Evolutionary conservation across 2,888 invertebrate species (phyloP).

Genomic region (Scaptodrosophila latifasciaeformis): DNA sequence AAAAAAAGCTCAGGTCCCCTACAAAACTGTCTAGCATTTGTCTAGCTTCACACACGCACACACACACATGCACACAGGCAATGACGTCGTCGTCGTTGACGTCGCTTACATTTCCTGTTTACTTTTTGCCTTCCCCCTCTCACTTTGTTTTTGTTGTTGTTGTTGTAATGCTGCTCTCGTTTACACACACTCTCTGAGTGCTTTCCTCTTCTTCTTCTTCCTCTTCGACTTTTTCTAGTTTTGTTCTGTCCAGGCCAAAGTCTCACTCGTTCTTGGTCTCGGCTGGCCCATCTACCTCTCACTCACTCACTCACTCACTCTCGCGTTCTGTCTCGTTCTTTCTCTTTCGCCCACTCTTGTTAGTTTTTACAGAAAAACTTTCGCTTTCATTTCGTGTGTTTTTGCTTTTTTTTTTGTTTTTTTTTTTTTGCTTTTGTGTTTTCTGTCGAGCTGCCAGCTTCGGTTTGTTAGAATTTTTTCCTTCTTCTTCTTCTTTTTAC

Average conservation of each 20-base stretch:
- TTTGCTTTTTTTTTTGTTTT: no score
- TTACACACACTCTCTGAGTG: slow-evolving; percentile 1
- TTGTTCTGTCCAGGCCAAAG: no score
- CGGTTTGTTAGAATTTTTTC: slow-evolving; percentile 62
- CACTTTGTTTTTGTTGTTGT: no score
- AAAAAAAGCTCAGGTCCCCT: no score
- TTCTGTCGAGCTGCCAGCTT: slow-evolving; percentile 12
- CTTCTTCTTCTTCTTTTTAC: no score
- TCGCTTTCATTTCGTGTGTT: slow-evolving; percentile 58
- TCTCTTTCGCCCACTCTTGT: slow-evolving; percentile 23
- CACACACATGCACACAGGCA: slow-evolving; percentile 3
- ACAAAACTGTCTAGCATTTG: no score
- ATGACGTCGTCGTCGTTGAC: slow-evolving; percentile 18
- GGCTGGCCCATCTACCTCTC: slow-evolving; percentile 18
- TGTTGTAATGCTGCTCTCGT: slow-evolving; percentile 40
- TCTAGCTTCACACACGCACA: slow-evolving; percentile 3
- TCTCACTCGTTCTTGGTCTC: slow-evolving; percentile 12
- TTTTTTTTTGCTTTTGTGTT: slow-evolving; percentile 28
- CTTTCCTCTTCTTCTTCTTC: neutral
- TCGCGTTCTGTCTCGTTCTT: slow-evolving; percentile 5
- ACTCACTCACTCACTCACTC: slow-evolving; percentile 8
- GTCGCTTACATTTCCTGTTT: neutral
- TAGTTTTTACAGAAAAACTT: slow-evolving; percentile 66
- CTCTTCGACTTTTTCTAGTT: neutral
- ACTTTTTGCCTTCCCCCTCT: neutral